Percentiles rank a stretch among this genome's conserved stretches.
These are phyloP conservation scores for Drosophila murphyi DNA, from an alignment of 1,140 invertebrate species.

Conservation along the genomic window DNA sequence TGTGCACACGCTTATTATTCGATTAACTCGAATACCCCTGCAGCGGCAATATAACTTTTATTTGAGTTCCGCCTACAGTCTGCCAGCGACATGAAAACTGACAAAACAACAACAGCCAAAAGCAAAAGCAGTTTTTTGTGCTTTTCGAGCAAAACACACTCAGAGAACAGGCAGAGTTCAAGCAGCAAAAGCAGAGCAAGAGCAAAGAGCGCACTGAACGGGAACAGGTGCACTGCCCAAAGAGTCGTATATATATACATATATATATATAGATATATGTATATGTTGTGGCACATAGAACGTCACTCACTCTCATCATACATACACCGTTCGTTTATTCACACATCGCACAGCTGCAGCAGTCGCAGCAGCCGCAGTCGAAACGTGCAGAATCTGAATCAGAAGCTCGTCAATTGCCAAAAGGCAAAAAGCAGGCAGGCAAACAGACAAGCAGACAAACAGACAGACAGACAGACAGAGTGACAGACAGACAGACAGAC, in stretches of 20 bases:
- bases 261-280: slow-evolving; percentile 6
- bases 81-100: slow-evolving; percentile 35
- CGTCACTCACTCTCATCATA: slow-evolving; percentile 32
- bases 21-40: slow-evolving; percentile 78
- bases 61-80: slow-evolving; percentile 73
- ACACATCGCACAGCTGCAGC: slow-evolving; percentile 32
- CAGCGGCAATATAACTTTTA: slow-evolving; percentile 80
- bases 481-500: too few relatives aligned
- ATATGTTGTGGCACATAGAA: neutral
- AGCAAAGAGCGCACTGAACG: slow-evolving; percentile 13
- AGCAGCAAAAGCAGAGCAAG: neutral
- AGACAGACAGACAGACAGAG: too few relatives aligned
- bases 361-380: neutral
- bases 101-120: slow-evolving; percentile 8
- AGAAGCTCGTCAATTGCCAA: slow-evolving; percentile 26
- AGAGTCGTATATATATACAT: slow-evolving; percentile 13
- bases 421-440: slow-evolving; percentile 13
- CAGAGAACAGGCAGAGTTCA: slow-evolving; percentile 9
- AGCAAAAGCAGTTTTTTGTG: neutral
- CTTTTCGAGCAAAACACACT: neutral
- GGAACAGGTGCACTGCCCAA: slow-evolving; percentile 14
- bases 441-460: neutral
- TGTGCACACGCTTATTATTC: slow-evolving; percentile 72
- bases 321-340: slow-evolving; percentile 2
- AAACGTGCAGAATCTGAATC: slow-evolving; percentile 32